A percentile compares a stretch with the other conserved stretches of the same genome.
These are phyloP conservation scores for Cacoxenus indagator DNA, from an alignment of 2,888 invertebrate species.

Conservation along the genomic window DNA sequence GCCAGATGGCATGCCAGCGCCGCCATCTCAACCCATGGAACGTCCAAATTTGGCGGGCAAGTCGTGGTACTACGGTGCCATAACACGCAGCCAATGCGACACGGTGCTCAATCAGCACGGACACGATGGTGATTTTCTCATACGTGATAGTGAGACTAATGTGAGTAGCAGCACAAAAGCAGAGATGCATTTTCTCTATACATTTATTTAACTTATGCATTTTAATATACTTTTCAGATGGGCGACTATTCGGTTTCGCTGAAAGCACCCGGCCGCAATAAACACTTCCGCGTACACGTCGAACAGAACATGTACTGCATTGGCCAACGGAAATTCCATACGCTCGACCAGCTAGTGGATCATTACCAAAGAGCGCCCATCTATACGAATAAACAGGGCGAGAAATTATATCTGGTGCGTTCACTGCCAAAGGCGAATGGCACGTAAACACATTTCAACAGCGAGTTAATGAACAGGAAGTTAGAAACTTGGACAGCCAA, in stretches of 20 bases:
- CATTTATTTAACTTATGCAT: conserved; percentile 2
- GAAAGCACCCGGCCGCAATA: conserved; percentile 97
- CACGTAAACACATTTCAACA: conserved; percentile 68
- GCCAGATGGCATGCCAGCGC: conserved; percentile 69
- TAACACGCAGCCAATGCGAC: conserved; percentile 97
- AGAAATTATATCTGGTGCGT: conserved; percentile 96
- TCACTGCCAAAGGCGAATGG: conserved; percentile 82
- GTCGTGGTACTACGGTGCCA: conserved; percentile 98
- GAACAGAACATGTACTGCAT: conserved; percentile 94
- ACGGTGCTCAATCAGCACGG: conserved; percentile 94
- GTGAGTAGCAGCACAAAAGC: conserved; percentile 76
- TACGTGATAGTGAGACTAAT: conserved; percentile 98
- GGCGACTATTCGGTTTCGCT: conserved; percentile 98
- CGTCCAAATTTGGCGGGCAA: conserved; percentile 83
- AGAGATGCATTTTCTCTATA: not conserved
- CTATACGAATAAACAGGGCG: conserved; percentile 97
- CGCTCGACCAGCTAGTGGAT: conserved; percentile 95
- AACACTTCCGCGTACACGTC: conserved; percentile 98
- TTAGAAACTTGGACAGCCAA: no score
- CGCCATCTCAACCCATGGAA: conserved; percentile 71
- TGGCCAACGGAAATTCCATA: conserved; percentile 97
- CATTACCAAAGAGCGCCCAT: conserved; percentile 99
- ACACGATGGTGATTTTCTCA: conserved; percentile 98
- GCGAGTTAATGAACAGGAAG: no score
- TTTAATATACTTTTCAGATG: conserved; percentile 77